These are phyloP conservation scores for Gastracanthus pulcherrimus DNA, from an alignment of 2,888 invertebrate species.

Conservation along the genomic window DNA sequence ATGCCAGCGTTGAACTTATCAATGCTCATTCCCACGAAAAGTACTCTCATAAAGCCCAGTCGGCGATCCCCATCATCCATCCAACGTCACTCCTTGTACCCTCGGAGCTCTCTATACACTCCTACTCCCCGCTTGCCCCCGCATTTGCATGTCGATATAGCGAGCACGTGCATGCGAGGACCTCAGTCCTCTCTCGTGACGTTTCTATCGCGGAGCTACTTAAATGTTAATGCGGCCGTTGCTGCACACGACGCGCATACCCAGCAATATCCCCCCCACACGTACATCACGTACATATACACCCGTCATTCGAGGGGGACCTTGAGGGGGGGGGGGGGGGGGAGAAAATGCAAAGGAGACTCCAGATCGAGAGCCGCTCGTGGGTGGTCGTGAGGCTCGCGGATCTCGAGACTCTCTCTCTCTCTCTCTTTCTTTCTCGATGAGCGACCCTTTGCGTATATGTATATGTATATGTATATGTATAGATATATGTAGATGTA, in stretches of 20 bases:
- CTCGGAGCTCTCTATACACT: neutral
- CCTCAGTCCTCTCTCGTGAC: conserved; percentile 30
- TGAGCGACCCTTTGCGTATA: conserved; percentile 24
- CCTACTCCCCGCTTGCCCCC: neutral
- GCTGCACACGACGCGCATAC: neutral
- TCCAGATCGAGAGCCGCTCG: conserved; percentile 25
- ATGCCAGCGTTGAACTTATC: no score
- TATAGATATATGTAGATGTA: no score
- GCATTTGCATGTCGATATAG: conserved; percentile 16
- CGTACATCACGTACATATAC: neutral
- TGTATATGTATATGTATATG: no score
- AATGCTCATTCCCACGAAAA: no score
- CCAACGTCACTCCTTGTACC: neutral
- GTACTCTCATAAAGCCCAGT: no score
- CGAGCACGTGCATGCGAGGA: neutral
- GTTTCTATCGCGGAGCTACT: conserved; percentile 52
- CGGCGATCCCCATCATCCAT: no score
- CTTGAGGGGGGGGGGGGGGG: conserved; percentile 21
- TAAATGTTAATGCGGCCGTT: conserved; percentile 51
- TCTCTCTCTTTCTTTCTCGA: neutral
- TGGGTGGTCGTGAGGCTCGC: conserved; percentile 41
- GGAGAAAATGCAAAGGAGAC: conserved; percentile 32
- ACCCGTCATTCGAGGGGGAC: conserved; percentile 9
- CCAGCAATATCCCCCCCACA: neutral
- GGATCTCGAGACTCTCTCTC: neutral